Evolutionary conservation across 2,113 vertebrate genomes (phyloP), one percentile per base, ranked within the genome.

Genomic region (Siniperca chuatsi): DNA sequence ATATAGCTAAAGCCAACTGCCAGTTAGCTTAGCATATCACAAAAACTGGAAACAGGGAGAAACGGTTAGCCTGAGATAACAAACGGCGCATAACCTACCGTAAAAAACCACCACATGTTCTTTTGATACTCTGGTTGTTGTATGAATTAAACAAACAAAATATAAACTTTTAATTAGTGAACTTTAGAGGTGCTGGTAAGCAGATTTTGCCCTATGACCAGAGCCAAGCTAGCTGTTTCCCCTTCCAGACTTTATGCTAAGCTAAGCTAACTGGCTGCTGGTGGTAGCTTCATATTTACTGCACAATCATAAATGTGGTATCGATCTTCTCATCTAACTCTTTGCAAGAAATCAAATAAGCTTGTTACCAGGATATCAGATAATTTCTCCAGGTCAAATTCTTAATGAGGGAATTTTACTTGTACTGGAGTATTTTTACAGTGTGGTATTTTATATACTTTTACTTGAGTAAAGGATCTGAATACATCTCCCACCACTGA

Each of bases 251-350:
- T 61, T 12, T 52, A 37, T 64, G 12, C 61, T 18, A 35, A 0
- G 11, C 60, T 40, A 65, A 54, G 75, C 60, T 65, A 77, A 18
- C 48, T 77, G 9, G 50, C 37, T 37, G 33, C 64, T 21, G 52
- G 52, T 23, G 21, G 18, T 21, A 23, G 18, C 52, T 23, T 9
- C 52, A 55, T 55, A 55, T 23, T 55, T 23, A 23, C 52, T 55
- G 52, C 46, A 16, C 46, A 44, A 8, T 46, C 44, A 16, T 16
- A 48, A 16, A n/a, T 12, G 57, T 25, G n/a, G 11, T 12, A 58
- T 58, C n/a, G 25, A 12, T 25, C 4, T 4, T n/a, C 54, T 48
- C 46, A 15, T 48, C 46, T 48, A 48, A 48, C 46, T 48, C 12
- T 48, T 48, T 4, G 13, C 46, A 15, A 48, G 46, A 48, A 15